phyloP scores from a whole-genome alignment of 2,888 invertebrate species.

The Erebia ligea region DNA sequence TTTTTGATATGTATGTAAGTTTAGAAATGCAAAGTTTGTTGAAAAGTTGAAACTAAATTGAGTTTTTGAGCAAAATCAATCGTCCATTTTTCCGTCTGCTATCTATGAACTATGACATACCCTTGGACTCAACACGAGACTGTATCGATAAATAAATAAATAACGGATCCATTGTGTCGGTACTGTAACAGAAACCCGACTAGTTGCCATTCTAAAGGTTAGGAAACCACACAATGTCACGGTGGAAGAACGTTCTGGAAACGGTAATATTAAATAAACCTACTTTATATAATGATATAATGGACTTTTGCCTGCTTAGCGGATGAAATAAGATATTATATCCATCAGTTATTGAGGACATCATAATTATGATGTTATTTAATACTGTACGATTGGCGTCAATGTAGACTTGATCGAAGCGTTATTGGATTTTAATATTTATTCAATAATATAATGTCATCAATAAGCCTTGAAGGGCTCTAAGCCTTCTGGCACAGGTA shows the following conservation, averaged over 20 bases:
- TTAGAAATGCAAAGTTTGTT: too few species aligned
- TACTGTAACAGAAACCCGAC: slow-evolving; percentile 31
- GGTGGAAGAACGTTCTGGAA: slow-evolving; percentile 24
- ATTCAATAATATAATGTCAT: too few species aligned
- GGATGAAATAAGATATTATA: slow-evolving; percentile 16
- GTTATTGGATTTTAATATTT: too few species aligned
- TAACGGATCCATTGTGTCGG: neutral
- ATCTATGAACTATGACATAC: neutral
- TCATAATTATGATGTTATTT: neutral
- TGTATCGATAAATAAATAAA: slow-evolving; percentile 10
- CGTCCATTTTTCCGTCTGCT: neutral
- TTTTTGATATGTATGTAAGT: too few species aligned
- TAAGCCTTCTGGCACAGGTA: too few species aligned
- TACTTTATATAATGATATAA: slow-evolving; percentile 22
- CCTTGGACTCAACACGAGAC: neutral
- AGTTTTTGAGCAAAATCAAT: too few species aligned
- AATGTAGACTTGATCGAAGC: neutral
- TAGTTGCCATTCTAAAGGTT: slow-evolving; percentile 30
- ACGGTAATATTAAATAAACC: slow-evolving; percentile 24
- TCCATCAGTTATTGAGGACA: neutral
- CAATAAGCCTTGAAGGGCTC: too few species aligned
- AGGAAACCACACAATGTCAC: slow-evolving; percentile 37
- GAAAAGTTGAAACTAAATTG: too few species aligned
- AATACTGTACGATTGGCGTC: too few species aligned
- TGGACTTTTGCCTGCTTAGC: slow-evolving; percentile 15